Base-by-base conservation (phyloP, 1,140 invertebrate species). In the Drosophila truncata region DNA sequence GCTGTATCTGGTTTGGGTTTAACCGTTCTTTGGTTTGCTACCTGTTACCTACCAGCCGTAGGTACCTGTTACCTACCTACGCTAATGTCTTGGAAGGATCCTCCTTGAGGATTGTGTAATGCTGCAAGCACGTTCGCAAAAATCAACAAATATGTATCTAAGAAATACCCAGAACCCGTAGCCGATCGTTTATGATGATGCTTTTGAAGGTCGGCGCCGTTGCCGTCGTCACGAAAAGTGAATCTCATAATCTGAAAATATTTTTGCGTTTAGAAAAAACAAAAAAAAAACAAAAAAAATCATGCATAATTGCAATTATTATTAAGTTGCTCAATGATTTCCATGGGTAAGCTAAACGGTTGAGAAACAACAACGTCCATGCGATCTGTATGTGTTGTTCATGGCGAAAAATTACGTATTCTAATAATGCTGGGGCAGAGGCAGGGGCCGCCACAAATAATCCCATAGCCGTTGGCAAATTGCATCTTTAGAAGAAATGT, bases 281-380 rank as follows among this genome's bases (percentile, higher is more conserved):
- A 33, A 72, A 60, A 49, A 46, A 16, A 23, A 23, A 44, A 23
- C 23, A 33, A 72, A 60, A 49, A 70, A 59, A 77, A 78, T 79
- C 76, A 79, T 79, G 76, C 76, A 79, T 79, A 79, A 79, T 79
- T 79, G 76, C 76, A 79, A 78, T 78, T 78, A 78, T 73, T 73
- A 74, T 61, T 66, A 78, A 79, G 67, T 79, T 79, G 76, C 76
- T 70, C 76, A 79, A 79, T 79, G 76, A 72, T 72, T 71, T 78
- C 54, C 52, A 78, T 59, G 76, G 76, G 49, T 31, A 50, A 31
- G 49, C 47, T 78, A 69, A 76, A 65, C 37, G 47, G 46, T 78
- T 78, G 59, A 33, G 74, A 42, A 76, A 55, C 49, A 60, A 46
- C 69, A 55, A 33, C 47, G 69, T 20, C 46, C 9, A 63, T 63